Base-by-base conservation (phyloP, 2,113 vertebrate genomes). In the Delphinus delphis region DNA sequence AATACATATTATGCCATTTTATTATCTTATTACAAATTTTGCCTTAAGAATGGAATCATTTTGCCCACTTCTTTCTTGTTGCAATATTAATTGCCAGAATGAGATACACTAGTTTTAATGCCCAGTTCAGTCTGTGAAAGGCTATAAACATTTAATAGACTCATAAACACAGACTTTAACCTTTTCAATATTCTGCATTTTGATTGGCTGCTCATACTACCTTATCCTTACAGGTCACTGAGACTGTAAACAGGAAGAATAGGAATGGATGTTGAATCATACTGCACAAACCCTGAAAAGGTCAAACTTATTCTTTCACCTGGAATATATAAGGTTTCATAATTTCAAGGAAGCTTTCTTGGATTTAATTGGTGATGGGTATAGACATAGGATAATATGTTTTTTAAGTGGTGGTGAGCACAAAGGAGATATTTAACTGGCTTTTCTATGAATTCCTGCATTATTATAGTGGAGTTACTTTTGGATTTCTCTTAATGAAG, bases 161-260 rank as follows among this genome's bases (percentile, higher is more conserved):
- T 96, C 98, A 98, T 98, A 98, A 98, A 98, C 96, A 97, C 47
- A 84, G 88, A 96, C 76, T 98, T 98, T 97, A 98, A 98, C 97
- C 97, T 98, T 98, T 98, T 97, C 97, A 97, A 62, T 97, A 91
- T 97, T 98, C 93, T 95, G 60, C 9, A 74, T 97, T 98, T 96
- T 97, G 92, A 96, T 97, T 97, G 96, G 97, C 68, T 96, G 38
- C 25, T 79, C 0, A 3, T 94, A 83, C 70, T 93, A 26, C 41
- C 36, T 95, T 65, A 12, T 97, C 36, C 96, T 82, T 97, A 96
- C 87, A 88, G 96, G 93, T 97, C 98, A 88, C 95, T 2, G 15
- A 92, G 50, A 31, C 88, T 73, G 80, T 47, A 60, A 96, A 90
- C 92, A 95, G 2, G 14, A 98, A 96, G 90, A 97, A 96, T 86